A percentile compares a stretch with the other conserved stretches of the same genome.
Conservation (phyloP, 2,113 vertebrate species). For the Circaetus gallicus region DNA sequence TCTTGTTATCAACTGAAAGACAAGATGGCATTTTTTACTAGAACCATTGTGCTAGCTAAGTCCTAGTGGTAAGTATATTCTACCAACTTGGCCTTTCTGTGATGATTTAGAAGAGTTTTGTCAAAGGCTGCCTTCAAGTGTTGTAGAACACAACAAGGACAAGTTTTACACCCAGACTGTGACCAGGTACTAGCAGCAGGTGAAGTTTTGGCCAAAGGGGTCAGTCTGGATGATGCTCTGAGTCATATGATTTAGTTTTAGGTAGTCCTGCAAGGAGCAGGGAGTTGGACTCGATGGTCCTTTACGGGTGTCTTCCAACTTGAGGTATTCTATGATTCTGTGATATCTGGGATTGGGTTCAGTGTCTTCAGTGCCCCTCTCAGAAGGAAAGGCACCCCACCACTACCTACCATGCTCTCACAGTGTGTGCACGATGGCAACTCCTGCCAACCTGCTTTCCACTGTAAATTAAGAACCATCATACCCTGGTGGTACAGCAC, state of each 20-base stretch:
- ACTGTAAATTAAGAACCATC: not conserved
- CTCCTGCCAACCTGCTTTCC: not conserved
- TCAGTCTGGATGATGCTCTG: not conserved
- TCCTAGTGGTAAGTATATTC: not conserved
- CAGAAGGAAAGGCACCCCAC: not conserved
- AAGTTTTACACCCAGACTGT: not conserved
- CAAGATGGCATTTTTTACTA: not conserved
- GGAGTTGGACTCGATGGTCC: not conserved
- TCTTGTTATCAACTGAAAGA: not conserved
- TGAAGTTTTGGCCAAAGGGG: not conserved
- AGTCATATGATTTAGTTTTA: not conserved
- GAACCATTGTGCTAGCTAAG: not conserved
- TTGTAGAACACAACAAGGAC: not conserved
- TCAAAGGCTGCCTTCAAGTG: not conserved
- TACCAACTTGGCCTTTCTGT: not conserved
- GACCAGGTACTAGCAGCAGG: not conserved
- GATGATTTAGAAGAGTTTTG: not conserved
- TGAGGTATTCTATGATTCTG: not conserved
- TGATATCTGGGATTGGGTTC: not conserved
- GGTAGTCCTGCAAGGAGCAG: not conserved
- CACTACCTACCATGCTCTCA: not conserved
- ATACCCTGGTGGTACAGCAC: not conserved
- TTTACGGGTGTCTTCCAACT: not conserved
- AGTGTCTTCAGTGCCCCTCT: not conserved
- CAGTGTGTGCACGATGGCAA: fast-evolving